A percentile compares a stretch with the other conserved stretches of the same genome.
Evolutionary conservation across 2,113 vertebrate species (phyloP).

Genomic region (Epinephelus fuscoguttatus): DNA sequence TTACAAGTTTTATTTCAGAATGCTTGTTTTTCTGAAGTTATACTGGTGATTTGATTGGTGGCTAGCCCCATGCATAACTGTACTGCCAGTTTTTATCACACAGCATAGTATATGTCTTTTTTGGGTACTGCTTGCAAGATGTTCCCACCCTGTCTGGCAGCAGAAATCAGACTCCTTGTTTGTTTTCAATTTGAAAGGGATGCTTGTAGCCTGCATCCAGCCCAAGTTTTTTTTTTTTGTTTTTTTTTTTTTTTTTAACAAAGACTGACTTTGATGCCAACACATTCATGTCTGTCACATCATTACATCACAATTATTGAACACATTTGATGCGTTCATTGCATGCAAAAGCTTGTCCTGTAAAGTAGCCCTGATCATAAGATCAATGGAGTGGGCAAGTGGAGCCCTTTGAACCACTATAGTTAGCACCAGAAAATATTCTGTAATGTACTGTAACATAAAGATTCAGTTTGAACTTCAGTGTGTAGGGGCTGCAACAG

Average conservation of each 20-base stretch:
- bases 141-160: background rate
- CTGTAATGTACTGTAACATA: background rate
- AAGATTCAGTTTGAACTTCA: slow-evolving; percentile 3
- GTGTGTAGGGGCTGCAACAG: background rate
- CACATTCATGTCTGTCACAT: background rate
- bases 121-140: background rate
- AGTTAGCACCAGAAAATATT: background rate
- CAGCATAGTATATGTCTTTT: too few relatives aligned
- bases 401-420: background rate
- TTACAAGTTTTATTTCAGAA: slow-evolving; percentile 1
- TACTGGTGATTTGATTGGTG: background rate
- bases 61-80: too few relatives aligned
- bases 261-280: background rate
- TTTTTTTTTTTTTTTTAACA: background rate
- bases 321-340: too few relatives aligned
- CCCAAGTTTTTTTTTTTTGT: too few relatives aligned
- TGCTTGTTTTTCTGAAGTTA: slow-evolving; percentile 1
- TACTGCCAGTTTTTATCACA: too few relatives aligned
- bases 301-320: background rate
- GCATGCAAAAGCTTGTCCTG: background rate
- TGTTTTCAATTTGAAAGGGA: background rate
- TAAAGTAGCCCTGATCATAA: background rate
- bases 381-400: background rate
- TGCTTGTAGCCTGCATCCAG: background rate
- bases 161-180: background rate